Conservation (phyloP, 2,888 invertebrate genomes). For the Lysandra bellargus region DNA sequence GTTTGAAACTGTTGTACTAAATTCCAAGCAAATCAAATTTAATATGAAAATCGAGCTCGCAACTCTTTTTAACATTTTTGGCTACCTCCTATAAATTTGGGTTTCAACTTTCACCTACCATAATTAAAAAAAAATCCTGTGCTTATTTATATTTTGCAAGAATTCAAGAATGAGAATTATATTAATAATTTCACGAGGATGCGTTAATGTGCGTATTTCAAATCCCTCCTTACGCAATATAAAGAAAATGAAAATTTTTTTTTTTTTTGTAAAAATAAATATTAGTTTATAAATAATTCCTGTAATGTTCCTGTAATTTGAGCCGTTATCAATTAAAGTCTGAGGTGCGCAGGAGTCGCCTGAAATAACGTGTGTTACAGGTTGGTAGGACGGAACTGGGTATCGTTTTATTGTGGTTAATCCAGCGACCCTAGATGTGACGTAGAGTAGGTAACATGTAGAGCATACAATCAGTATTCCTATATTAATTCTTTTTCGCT, state of each 20-base stretch:
- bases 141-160: no score
- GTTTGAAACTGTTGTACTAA: no score
- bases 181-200: neutral
- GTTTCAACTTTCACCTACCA: no score
- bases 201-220: neutral
- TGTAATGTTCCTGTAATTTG: conserved; percentile 64
- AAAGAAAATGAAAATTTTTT: neutral
- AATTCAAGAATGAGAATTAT: no score
- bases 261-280: neutral
- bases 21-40: no score
- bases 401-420: conserved; percentile 59
- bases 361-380: conserved; percentile 60
- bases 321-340: conserved; percentile 62
- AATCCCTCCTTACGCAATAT: neutral
- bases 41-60: no score
- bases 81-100: no score
- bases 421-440: conserved; percentile 43
- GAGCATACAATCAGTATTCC: conserved; percentile 25
- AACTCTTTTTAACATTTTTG: no score
- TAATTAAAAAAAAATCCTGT: no score
- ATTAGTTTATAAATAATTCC: conserved; percentile 48
- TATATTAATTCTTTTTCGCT: no score
- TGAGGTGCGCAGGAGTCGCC: conserved; percentile 45
- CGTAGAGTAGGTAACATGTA: conserved; percentile 40
- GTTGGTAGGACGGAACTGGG: conserved; percentile 55